phyloP scores from a whole-genome alignment of 2,888 invertebrate species.

The Pseudococcus jackbeardsleyi region DNA sequence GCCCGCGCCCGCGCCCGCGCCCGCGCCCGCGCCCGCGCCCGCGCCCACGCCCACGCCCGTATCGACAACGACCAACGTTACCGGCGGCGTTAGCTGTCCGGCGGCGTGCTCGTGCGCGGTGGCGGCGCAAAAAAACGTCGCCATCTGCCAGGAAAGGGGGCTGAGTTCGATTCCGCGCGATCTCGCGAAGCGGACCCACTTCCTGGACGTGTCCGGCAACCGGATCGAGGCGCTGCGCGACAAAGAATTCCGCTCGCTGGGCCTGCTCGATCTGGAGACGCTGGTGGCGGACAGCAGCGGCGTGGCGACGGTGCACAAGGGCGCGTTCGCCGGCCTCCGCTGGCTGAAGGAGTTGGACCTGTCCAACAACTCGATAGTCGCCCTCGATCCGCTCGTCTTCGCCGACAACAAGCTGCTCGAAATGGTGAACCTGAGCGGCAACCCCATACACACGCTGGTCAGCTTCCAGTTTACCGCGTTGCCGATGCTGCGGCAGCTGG shows the following conservation, averaged over 20 bases:
- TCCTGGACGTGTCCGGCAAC: conserved; percentile 55
- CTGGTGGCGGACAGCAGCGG: conserved; percentile 1
- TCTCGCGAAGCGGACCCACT: conserved; percentile 1
- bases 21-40: too few relatives aligned
- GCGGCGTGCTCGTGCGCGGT: background rate
- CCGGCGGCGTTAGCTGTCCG: background rate
- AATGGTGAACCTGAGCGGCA: conserved; percentile 57
- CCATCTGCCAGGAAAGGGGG: conserved; percentile 38
- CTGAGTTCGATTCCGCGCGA: background rate
- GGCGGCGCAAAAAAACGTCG: background rate
- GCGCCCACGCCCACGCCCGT: too few relatives aligned
- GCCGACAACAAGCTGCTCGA: conserved; percentile 57
- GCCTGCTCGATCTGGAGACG: conserved; percentile 14
- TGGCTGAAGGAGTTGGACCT: conserved; percentile 49
- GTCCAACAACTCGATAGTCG: conserved; percentile 41
- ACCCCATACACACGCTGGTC: conserved; percentile 26
- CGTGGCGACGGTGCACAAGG: background rate
- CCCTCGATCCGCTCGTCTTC: conserved; percentile 9
- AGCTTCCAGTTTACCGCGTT: conserved; percentile 46
- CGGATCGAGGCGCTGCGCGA: background rate
- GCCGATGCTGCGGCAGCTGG: conserved; percentile 33
- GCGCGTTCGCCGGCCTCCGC: conserved; percentile 1
- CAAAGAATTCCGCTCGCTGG: background rate
- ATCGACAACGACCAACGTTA: too few relatives aligned
- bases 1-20: background rate